phyloP scores from a whole-genome alignment of 2,888 invertebrate genomes.

The Cremastobaeus sp. region DNA sequence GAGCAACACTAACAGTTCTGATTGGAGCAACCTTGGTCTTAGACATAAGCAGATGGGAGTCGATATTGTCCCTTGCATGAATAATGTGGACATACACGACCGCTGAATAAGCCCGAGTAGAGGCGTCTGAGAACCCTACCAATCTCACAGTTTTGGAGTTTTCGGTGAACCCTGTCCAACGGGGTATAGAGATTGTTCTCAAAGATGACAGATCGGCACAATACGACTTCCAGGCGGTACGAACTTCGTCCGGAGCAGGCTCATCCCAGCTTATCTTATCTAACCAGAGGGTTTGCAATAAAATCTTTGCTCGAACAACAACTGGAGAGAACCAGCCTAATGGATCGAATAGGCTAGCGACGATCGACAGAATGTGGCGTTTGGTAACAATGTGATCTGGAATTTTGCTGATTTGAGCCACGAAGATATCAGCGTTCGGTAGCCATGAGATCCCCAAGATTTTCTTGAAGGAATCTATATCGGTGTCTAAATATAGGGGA shows the following conservation, averaged over 20 bases:
- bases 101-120: not conserved
- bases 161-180: not conserved
- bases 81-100: not conserved
- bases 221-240: not conserved
- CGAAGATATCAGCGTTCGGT: not conserved
- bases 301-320: not conserved
- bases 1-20: not conserved
- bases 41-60: not conserved
- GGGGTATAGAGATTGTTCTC: not conserved
- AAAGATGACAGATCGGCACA: not conserved
- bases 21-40: not conserved
- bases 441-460: not conserved
- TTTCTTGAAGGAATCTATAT: no score
- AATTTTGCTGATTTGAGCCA: not conserved
- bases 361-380: not conserved
- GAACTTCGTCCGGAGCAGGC: not conserved
- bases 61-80: not conserved
- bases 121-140: not conserved
- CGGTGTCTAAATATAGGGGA: no score
- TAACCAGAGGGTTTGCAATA: not conserved
- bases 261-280: not conserved
- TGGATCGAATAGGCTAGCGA: no score
- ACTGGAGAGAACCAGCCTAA: no score
- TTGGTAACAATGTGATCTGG: not conserved
- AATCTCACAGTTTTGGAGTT: not conserved